Conservation (phyloP, 2,113 vertebrate species). For the Formicarius rufipectus region DNA sequence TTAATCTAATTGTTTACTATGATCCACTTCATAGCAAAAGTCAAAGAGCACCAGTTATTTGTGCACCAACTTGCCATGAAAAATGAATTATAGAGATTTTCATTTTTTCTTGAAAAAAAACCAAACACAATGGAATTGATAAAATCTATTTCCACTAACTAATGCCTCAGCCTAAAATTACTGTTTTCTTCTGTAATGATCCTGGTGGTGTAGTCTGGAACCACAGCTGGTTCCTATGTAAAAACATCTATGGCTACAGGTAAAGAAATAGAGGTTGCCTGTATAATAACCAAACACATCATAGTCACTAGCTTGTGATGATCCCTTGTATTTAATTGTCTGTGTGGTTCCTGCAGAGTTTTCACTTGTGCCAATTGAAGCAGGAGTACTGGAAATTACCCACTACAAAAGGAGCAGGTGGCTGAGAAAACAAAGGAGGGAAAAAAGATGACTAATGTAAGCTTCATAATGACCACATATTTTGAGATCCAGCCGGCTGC, state of each 20-base stretch:
- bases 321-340: background rate
- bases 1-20: background rate
- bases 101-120: background rate
- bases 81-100: background rate
- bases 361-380: background rate
- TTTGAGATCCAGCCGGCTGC: conserved; percentile 64
- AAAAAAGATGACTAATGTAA: conserved; percentile 60
- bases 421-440: background rate
- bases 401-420: conserved; percentile 47
- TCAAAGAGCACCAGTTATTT: background rate
- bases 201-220: background rate
- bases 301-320: background rate
- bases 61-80: background rate
- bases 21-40: background rate
- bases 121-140: background rate
- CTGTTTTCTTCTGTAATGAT: background rate
- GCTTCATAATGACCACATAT: conserved; percentile 64
- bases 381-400: conserved; percentile 55
- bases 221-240: background rate
- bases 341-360: background rate
- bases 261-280: background rate
- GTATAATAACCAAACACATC: background rate
- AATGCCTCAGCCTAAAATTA: background rate
- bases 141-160: background rate
- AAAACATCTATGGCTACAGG: background rate